phyloP scores from a whole-genome alignment of 2,113 vertebrate genomes.

The Chauna torquata region DNA sequence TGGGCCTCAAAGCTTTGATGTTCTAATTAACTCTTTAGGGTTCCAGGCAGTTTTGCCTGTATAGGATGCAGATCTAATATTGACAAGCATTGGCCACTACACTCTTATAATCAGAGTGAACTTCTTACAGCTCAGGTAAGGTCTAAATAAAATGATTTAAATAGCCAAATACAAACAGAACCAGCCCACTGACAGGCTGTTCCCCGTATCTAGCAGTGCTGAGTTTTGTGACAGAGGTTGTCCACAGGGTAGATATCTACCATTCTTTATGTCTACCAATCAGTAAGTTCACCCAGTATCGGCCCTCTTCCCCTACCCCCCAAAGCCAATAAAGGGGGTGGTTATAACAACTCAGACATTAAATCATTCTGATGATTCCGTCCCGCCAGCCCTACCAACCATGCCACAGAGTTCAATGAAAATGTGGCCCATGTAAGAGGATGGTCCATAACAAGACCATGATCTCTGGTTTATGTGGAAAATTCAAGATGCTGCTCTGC shows the following conservation, averaged over 20 bases:
- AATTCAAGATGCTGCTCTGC: background rate
- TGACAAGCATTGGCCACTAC: background rate
- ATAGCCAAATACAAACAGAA: background rate
- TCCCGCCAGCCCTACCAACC: background rate
- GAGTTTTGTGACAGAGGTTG: background rate
- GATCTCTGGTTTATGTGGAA: background rate
- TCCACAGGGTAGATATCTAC: background rate
- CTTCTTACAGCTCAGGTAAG: fast-evolving
- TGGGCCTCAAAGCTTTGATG: background rate
- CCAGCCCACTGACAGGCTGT: background rate
- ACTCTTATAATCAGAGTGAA: background rate
- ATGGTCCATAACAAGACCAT: background rate
- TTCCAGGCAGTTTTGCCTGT: background rate
- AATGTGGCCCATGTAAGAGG: background rate
- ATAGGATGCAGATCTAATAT: background rate
- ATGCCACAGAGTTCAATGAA: background rate
- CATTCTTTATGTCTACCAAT: background rate
- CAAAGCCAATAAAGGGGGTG: background rate
- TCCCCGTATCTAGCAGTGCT: background rate
- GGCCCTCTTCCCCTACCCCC: background rate
- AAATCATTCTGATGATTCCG: background rate
- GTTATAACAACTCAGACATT: background rate
- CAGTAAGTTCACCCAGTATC: background rate
- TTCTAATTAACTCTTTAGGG: background rate
- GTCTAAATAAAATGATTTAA: background rate